Base-by-base conservation (phyloP, 2,113 vertebrate species). In the Melanocharis versteri region DNA sequence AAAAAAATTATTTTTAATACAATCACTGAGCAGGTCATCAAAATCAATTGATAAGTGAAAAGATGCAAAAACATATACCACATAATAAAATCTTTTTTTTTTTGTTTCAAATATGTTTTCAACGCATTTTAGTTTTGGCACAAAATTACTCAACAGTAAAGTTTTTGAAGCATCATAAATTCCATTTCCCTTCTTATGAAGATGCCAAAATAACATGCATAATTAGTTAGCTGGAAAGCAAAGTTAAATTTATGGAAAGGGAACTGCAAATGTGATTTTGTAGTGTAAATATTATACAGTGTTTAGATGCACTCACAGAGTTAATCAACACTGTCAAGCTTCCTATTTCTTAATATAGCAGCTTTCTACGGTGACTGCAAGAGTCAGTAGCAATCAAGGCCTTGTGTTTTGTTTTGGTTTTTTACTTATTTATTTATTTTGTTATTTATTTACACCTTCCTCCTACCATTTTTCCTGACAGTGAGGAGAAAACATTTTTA, bases 401-500 rank as follows among this genome's bases (percentile, higher is more conserved):
- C 50, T 54, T 70, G 10, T 5, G 40, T 65, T 44, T 26, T 18
- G 7, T 83, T 53, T 45, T 53, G 35, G 28, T 42, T 44, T 28
- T 56, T 39, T 20, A n/a, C 40, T 56, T 77, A 6, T 28, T 51
- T 45, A 10, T 37, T 45, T 18, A 17, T 33, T 78, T 89, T 8
- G 4, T 56, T 47, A 14, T 21, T 72, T 65, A 33, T 31, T 73
- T 70, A 64, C 12, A 28, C 2, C 6, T 44, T 53, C 8, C 18
- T 13, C 11, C 16, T 35, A 9, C 44, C 2, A 2, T 58, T 77
- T 24, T 66, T 61, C 48, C 78, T 15, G 19, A 42, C 7, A 77
- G 13, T 37, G 23, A 56, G 8, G 13, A 62, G n/a, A 35, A 39
- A 18, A 0, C 0, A 7, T 21, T 33, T 58, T 11, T 1, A 17